Base-by-base conservation (phyloP, 2,113 vertebrate genomes). In the Phyllostomus discolor region DNA sequence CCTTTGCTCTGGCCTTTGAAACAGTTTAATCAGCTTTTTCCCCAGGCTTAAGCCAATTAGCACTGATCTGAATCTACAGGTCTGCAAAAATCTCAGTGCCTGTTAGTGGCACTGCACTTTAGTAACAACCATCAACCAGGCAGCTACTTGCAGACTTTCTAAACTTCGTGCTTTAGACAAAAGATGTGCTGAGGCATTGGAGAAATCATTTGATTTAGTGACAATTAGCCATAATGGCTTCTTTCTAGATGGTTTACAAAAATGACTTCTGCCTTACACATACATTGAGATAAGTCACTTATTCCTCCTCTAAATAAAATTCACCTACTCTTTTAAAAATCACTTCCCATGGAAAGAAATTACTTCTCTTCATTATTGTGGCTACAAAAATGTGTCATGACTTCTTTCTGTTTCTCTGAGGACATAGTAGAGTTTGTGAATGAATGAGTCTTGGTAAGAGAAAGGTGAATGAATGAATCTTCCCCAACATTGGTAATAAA, bases 281-380 rank as follows among this genome's bases (percentile, higher is more conserved):
- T 84, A 33, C 84, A 46, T 93, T 69, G 88, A 79, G 38, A 80
- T 70, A 46, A 64, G 31, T 75, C 76, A 17, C n/a, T 92, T 79
- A 54, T 83, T 95, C 10, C 19, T 69, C 10, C 52, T 16, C 10
- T n/a, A 85, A 11, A 66, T 54, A 72, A 90, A 91, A 95, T 35
- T 80, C 5, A 38, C 22, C 38, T 43, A 72, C n/a, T 52, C 20
- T 31, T 52, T 35, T 28, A n/a, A 64, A 64, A 31, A 64, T 92
- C 35, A 80, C 38, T 50, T 88, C 28, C 64, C 75, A 70, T 64
- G 46, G 57, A 64, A 90, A 69, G 17, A 90, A 94, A 81, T 64
- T 70, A 43, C 38, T 31, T 46, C 20, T 83, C 41, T 72, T 88
- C 52, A 69, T 67, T 50, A 16, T 28, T 35, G 5, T 86, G 43